These are phyloP conservation scores for Chaunax sp. DNA, from an alignment of 2,797 vertebrate species.

Conservation along the genomic window DNA sequence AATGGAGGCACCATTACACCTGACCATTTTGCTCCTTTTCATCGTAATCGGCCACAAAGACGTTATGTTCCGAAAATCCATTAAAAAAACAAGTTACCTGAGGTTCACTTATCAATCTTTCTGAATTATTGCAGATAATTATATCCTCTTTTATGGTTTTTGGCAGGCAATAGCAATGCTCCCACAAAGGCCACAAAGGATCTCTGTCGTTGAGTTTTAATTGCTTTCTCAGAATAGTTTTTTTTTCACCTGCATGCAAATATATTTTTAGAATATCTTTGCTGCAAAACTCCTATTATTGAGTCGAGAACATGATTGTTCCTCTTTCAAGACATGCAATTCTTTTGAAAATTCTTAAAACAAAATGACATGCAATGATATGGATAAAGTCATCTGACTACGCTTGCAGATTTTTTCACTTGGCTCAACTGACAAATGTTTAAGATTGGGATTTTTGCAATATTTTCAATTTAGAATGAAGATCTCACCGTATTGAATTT, in stretches of 20 bases:
- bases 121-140: constrained; percentile 38
- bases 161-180: constrained; percentile 25
- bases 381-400: neutral
- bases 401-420: neutral
- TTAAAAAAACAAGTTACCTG: constrained; percentile 43
- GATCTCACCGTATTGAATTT: too few species aligned
- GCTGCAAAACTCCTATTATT: neutral
- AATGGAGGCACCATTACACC: constrained; percentile 34
- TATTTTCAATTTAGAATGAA: too few species aligned
- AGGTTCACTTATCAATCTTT: constrained; percentile 43
- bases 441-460: too few species aligned
- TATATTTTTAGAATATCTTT: constrained; percentile 10
- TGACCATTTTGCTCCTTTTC: constrained; percentile 35
- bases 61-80: constrained; percentile 8
- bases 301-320: neutral
- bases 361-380: neutral
- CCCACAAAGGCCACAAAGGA: constrained; percentile 29
- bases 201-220: constrained; percentile 20
- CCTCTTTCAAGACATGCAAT: neutral
- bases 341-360: neutral
- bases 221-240: constrained; percentile 12
- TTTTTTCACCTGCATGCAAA: neutral
- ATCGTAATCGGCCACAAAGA: constrained; percentile 33
- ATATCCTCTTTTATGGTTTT: constrained; percentile 15
- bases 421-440: too few species aligned